A percentile compares a stretch with the other conserved stretches of the same genome.
These are phyloP conservation scores for Dallia pectoralis DNA, from an alignment of 2,797 vertebrate genomes.

Conservation along the genomic window DNA sequence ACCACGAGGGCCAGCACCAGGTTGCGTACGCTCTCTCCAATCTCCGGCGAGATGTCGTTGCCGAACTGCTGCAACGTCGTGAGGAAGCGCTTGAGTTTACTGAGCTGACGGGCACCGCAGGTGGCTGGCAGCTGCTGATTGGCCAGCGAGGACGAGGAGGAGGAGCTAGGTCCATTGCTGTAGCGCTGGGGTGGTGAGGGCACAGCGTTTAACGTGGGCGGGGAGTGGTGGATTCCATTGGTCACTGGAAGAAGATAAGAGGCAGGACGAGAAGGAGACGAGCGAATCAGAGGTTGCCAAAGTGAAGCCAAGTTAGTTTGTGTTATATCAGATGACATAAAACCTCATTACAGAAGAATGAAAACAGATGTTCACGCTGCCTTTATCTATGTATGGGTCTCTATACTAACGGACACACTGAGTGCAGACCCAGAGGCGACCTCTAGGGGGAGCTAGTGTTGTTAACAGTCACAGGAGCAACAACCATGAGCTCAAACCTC, in stretches of 20 bases:
- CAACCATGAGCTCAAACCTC: background rate
- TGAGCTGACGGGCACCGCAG: slow-evolving; percentile 96
- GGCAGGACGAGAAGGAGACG: background rate
- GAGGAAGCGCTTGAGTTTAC: slow-evolving; percentile 98
- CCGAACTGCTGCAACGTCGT: slow-evolving; percentile 98
- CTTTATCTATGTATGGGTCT: background rate
- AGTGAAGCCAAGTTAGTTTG: background rate
- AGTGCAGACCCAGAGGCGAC: background rate
- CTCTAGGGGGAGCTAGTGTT: background rate
- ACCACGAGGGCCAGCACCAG: slow-evolving; percentile 95
- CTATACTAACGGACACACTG: background rate
- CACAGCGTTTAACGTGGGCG: slow-evolving; percentile 91
- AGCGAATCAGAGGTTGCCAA: background rate
- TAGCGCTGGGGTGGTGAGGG: slow-evolving; percentile 96
- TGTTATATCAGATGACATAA: background rate
- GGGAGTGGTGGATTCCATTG: slow-evolving; percentile 96
- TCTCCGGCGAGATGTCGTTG: slow-evolving; percentile 98
- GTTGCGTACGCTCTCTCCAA: slow-evolving; percentile 95
- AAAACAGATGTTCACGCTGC: background rate
- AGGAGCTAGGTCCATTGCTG: slow-evolving; percentile 95
- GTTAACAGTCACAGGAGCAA: background rate
- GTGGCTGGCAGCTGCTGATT: slow-evolving; percentile 98
- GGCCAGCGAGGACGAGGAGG: slow-evolving; percentile 93
- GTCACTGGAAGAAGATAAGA: slow-evolving; percentile 75
- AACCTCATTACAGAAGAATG: no score